Percentiles rank a stretch among this genome's conserved stretches.
phyloP scores from a whole-genome alignment of 2,113 vertebrate species.

The Charadrius vociferus region DNA sequence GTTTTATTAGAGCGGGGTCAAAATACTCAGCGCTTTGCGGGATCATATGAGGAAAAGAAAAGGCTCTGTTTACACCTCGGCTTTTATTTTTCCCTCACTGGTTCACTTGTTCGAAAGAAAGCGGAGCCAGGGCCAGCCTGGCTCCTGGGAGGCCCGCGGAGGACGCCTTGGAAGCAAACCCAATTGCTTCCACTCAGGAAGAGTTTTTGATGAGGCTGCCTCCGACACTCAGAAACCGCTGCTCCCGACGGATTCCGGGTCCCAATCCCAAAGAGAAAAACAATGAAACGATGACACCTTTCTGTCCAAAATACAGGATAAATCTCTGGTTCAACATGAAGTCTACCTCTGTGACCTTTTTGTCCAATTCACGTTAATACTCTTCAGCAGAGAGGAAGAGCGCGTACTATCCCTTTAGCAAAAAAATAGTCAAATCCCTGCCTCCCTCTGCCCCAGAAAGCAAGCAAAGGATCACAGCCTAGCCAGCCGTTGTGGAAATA shows the following conservation, averaged over 20 bases:
- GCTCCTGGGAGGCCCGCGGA: background rate
- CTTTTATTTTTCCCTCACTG: constrained; percentile 44
- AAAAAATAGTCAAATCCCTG: background rate
- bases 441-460: background rate
- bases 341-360: background rate
- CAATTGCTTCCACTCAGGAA: background rate
- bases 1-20: constrained; percentile 15
- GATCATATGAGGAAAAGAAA: constrained; percentile 39
- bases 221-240: background rate
- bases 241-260: background rate
- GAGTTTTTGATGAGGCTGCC: background rate
- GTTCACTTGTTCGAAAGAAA: constrained; percentile 18
- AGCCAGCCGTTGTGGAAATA: background rate
- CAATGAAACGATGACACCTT: background rate
- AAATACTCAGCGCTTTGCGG: background rate
- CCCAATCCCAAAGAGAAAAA: background rate
- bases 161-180: constrained; percentile 33
- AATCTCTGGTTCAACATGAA: background rate
- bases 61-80: constrained; percentile 35
- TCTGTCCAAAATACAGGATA: background rate
- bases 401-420: background rate
- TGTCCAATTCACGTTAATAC: background rate
- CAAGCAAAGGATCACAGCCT: background rate
- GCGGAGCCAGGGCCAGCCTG: background rate
- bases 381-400: background rate